Conservation (phyloP, 2,888 invertebrate genomes). For the Drosophila kokeensis region DNA sequence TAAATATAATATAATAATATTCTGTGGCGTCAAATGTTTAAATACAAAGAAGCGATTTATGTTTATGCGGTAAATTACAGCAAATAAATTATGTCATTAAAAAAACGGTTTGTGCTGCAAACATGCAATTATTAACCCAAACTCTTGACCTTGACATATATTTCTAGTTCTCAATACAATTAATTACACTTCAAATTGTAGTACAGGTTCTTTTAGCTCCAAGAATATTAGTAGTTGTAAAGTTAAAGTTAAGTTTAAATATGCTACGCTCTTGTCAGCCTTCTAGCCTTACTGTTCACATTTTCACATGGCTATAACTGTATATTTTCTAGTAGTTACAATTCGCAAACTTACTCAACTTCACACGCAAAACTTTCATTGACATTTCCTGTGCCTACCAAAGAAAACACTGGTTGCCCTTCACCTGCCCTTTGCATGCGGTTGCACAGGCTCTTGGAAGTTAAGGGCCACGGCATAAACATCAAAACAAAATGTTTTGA, state of each 20-base stretch:
- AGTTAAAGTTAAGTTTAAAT: not conserved
- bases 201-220: not conserved
- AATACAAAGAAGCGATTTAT: not conserved
- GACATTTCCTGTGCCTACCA: slow-evolving; percentile 70
- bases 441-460: slow-evolving; percentile 9
- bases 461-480: slow-evolving; percentile 34
- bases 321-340: not conserved
- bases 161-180: not conserved
- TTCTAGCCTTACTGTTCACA: not conserved
- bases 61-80: not conserved
- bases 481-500: slow-evolving; percentile 46
- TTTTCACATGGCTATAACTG: not conserved
- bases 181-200: not conserved
- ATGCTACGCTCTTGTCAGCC: not conserved
- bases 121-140: not conserved
- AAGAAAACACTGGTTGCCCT: slow-evolving; percentile 6
- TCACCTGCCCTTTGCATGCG: slow-evolving; percentile 16
- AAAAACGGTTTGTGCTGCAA: not conserved
- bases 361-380: slow-evolving; percentile 52
- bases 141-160: not conserved
- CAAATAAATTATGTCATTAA: not conserved
- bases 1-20: not conserved
- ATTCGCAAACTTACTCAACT: not conserved
- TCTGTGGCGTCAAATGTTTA: not conserved
- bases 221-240: not conserved